Base-by-base conservation (phyloP, 1,140 invertebrate species). In the Drosophila tristis region DNA sequence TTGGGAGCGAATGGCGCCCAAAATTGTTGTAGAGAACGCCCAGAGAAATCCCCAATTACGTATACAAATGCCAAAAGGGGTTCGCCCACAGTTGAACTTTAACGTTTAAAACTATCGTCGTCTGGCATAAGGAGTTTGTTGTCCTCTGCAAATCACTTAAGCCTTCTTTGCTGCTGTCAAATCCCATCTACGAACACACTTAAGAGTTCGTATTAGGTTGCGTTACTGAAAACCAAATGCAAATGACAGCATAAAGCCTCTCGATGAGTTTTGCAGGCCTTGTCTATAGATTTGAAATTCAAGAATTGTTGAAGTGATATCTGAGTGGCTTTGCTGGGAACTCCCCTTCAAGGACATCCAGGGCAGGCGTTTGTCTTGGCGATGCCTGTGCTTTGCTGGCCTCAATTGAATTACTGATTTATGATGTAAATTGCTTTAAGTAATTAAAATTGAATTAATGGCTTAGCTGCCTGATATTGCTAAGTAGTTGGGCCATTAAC, bases 391-490 rank as follows among this genome's bases (percentile, higher is more conserved):
- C 20, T 1, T 8, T 9, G 7, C 20, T 42, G 50, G n/a, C 8
- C 50, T 53, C 43, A 49, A 63, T 72, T 43, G 58, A 62, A 58
- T 29, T n/a, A 31, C 61, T 66, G 45, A 67, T 57, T 72, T 61
- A 80, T 66, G 63, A 59, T 66, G 39, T 42, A 65, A 63, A 45
- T 57, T 62, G 65, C 71, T 67, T 57, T 6, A 56, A 73, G 56
- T 79, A 74, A 70, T 67, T 86, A 64, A 65, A 64, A 43, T 58
- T 57, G 62, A 65, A 68, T 82, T 82, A 72, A 86, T 58, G 65
- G 44, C 60, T 62, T 29, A 26, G 55, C 57, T 47, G 48, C 7
- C 48, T 58, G 74, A 47, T 50, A 76, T 44, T 55, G 62, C 43
- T 66, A 60, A 75, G 67, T 74, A 73, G 77, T 76, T 57, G n/a